These are phyloP conservation scores for Solea senegalensis DNA, from an alignment of 2,113 vertebrate genomes.

Conservation along the genomic window DNA sequence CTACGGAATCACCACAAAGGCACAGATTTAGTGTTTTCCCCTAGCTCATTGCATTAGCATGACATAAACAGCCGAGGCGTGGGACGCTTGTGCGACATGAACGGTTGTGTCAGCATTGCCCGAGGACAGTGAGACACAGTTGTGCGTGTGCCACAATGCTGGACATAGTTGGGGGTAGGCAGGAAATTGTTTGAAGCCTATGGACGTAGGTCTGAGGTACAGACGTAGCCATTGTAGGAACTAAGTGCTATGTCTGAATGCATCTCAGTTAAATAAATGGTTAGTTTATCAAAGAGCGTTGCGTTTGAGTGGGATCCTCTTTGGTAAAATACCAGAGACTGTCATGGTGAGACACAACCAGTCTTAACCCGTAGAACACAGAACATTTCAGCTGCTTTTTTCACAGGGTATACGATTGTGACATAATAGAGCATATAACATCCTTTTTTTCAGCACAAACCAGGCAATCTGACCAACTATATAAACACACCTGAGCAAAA, in stretches of 20 bases:
- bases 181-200: slow-evolving; percentile 18
- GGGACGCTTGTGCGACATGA: slow-evolving; percentile 17
- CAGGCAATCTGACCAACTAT: too few relatives aligned
- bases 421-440: too few relatives aligned
- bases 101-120: slow-evolving; percentile 4
- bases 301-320: neutral
- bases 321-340: neutral
- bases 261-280: slow-evolving; percentile 16
- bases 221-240: slow-evolving; percentile 36
- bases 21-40: neutral
- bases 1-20: slow-evolving; percentile 9
- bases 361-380: neutral
- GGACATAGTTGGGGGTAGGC: slow-evolving; percentile 45
- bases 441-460: neutral
- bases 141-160: slow-evolving; percentile 30
- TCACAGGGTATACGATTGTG: too few relatives aligned
- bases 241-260: neutral
- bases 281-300: neutral
- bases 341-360: neutral
- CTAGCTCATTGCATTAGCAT: slow-evolving; percentile 8
- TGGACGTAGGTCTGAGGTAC: slow-evolving; percentile 34
- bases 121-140: slow-evolving; percentile 32
- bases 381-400: too few relatives aligned
- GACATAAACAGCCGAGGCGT: slow-evolving; percentile 19
- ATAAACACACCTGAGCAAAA: too few relatives aligned